These are phyloP conservation scores for Poecilobothrus nobilitatus DNA, from an alignment of 2,888 invertebrate species.

Conservation along the genomic window DNA sequence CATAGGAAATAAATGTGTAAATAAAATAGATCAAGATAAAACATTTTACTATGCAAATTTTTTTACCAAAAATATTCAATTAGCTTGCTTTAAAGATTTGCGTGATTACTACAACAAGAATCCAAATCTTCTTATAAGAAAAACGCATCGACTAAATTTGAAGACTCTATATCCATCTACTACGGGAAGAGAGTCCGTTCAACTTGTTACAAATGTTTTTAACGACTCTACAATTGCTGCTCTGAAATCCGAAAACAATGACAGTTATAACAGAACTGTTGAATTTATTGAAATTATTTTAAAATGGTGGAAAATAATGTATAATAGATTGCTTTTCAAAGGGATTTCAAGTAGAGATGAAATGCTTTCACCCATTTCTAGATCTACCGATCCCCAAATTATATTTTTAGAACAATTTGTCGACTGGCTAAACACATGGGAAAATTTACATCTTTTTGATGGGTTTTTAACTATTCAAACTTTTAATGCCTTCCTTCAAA, in stretches of 20 bases:
- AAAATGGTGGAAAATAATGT: no score
- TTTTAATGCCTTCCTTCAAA: no score
- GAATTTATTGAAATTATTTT: not conserved
- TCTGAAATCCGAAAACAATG: not conserved
- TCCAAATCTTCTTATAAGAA: not conserved
- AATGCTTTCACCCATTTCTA: no score
- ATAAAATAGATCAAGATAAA: not conserved
- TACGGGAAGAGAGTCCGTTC: not conserved
- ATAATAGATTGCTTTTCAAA: no score
- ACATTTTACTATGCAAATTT: conserved; percentile 10
- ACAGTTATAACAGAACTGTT: not conserved
- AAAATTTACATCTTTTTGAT: not conserved
- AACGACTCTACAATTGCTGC: conserved; percentile 9
- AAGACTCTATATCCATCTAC: not conserved
- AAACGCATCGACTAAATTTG: conserved; percentile 4
- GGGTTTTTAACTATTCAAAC: not conserved
- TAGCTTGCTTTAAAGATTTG: no score
- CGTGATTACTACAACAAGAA: no score
- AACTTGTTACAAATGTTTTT: conserved; percentile 9
- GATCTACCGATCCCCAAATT: no score
- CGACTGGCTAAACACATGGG: no score
- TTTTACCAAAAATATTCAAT: not conserved
- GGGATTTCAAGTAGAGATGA: no score
- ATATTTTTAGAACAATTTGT: no score
- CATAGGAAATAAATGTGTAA: conserved; percentile 5